phyloP scores from a whole-genome alignment of 2,113 vertebrate genomes.

The Muntiacus reevesi region DNA sequence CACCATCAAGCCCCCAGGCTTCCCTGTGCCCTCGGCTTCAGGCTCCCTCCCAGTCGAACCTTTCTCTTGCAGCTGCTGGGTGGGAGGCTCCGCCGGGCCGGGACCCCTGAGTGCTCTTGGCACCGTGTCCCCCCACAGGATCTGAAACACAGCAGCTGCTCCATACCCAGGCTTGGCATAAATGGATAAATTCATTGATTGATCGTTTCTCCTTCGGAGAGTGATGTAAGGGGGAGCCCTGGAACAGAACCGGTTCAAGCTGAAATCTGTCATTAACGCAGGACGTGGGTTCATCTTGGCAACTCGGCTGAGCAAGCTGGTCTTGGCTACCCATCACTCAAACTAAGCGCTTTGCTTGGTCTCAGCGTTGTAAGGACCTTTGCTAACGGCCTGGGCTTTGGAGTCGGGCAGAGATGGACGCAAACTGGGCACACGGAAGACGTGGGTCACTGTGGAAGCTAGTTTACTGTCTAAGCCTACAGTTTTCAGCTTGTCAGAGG shows the following conservation, averaged over 20 bases:
- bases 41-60: not conserved
- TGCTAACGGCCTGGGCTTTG: not conserved
- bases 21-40: not conserved
- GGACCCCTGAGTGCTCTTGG: not conserved
- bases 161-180: not conserved
- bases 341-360: not conserved
- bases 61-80: not conserved
- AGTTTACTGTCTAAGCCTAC: not conserved
- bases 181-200: not conserved
- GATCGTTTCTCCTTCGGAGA: not conserved
- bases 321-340: not conserved
- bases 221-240: not conserved
- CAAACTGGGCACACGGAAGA: not conserved
- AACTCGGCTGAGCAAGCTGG: not conserved
- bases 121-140: accelerated
- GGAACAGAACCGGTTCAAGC: not conserved
- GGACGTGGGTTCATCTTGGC: not conserved
- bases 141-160: not conserved
- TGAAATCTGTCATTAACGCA: not conserved
- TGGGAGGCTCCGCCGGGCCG: not conserved
- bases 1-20: not conserved
- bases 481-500: not conserved
- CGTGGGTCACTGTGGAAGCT: not conserved
- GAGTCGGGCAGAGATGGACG: not conserved
- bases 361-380: not conserved